Conservation (phyloP, 1,140 invertebrate genomes). For the Venturia canescens region DNA sequence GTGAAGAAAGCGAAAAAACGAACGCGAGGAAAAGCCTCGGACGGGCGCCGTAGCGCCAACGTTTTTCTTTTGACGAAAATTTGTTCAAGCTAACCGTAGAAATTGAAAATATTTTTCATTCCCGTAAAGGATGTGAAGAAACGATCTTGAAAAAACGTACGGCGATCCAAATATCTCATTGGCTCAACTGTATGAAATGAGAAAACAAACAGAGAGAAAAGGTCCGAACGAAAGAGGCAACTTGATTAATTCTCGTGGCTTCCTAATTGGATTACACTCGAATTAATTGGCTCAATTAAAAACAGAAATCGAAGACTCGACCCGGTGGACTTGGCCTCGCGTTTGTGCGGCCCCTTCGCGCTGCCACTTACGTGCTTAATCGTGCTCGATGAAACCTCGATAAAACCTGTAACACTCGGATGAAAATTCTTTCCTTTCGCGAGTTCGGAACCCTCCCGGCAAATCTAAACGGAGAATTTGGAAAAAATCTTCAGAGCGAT, state of each 20-base stretch:
- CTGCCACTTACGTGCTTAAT: too few relatives aligned
- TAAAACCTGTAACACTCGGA: too few relatives aligned
- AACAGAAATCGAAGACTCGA: conserved; percentile 26
- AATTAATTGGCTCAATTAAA: conserved; percentile 58
- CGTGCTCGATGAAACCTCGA: too few relatives aligned
- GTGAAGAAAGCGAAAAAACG: background rate
- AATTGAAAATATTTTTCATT: too few relatives aligned
- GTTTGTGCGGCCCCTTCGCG: too few relatives aligned
- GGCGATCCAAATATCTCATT: background rate
- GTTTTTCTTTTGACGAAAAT: background rate
- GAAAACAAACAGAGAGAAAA: background rate
- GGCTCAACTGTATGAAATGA: background rate
- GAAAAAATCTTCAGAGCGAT: too few relatives aligned
- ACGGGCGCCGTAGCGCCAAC: background rate
- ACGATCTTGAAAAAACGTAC: background rate
- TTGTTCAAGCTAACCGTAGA: background rate
- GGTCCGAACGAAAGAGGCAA: background rate
- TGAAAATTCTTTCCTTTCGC: too few relatives aligned
- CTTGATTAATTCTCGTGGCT: conserved; percentile 55
- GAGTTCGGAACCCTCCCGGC: too few relatives aligned
- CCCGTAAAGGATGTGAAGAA: background rate
- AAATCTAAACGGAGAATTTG: too few relatives aligned
- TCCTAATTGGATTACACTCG: conserved; percentile 57
- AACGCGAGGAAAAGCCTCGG: background rate
- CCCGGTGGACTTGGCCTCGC: background rate